Base-by-base conservation (phyloP, 53 echinoderm and acorn worm genomes). In the Arbacia lixula region DNA sequence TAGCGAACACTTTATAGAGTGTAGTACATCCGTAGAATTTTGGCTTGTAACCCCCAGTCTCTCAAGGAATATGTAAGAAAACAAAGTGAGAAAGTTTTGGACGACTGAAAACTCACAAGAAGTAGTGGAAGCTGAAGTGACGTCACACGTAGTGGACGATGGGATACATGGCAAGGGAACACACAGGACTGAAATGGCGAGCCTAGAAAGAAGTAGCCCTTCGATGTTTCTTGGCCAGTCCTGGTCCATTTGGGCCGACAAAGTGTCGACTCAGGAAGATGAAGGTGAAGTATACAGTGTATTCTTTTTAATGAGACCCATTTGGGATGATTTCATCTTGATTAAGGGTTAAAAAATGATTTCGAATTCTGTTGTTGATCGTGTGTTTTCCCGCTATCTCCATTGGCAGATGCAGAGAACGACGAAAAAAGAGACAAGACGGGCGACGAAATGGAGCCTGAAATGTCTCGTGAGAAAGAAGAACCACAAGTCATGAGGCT, bases 181-280 rank as follows among this genome's bases (percentile, higher is more conserved):
- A 93, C 91, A 89, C 85, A 94, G 94, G 88, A 88, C 88, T 86
- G 94, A 85, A 98, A 98, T 98, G 98, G 98, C 98, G 98, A 98
- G 92, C 90, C 39, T 88, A 86, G 92, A 98, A 84, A 92, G 86
- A 62, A 90, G 90, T 86, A 98, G 98, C 88, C 98, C 98, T 84
- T 94, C 94, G 90, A 92, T 88, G 90, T 94, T 98, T 94, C 86
- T 90, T 88, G 98, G 98, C 76, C 94, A 92, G 94, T 87, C 98
- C 90, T 98, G 98, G 98, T 89, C 94, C 88, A 87, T 80, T 60
- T 98, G 98, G 98, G 98, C 93, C 83, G 91, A 89, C 71, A 90
- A 83, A 86, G 89, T 92, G 68, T 61, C 88, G 75, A 88, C 69
- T 75, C 62, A 64, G 52, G 73, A 68, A 62, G 83, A 83, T 74